Evolutionary conservation across 92 coral and sea anemone genomes (phyloP), one percentile per base, ranked within the genome.

Genomic region (Porites evermanni): DNA sequence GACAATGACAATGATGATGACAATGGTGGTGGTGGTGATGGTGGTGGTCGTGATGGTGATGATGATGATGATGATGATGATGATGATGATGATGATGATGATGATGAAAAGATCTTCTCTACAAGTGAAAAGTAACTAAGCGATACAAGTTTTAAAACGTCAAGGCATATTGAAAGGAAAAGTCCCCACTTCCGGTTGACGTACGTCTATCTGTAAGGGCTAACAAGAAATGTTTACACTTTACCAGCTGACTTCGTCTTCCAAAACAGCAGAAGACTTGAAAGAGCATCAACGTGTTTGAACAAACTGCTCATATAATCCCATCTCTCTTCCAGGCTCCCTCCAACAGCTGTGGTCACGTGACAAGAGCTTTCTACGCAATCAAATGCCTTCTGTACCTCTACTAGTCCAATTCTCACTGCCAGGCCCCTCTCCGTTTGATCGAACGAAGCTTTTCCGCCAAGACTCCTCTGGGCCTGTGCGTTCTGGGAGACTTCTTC

Each of bases 351-450:
- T 16, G 87, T 64, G 16, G 83, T 84, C 67, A 77, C 84, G 73
- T 83, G 88, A 73, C 83, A 29, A 63, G 68, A 83, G 56, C 79
- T 85, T 60, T 86, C 89, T 2, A 18, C 65, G 78, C 98, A 93
- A 77, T 88, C 92, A 84, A 90, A 97, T 32, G 94, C 89, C 60
- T 87, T 88, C 75, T 92, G 95, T n/a, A 97, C 74, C 64, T 97
- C 99, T 23, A 89, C 72, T 91, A 95, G 86, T 12, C 94, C 98
- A 9, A 90, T 89, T 44, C 99, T 90, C 23, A 97, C 99, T 53
- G 93, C 88, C 85, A 91, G 87, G 14, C 82, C 50, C 8, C 75
- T 90, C 88, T 95, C 93, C 8, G 79, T 83, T 80, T 64, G 77
- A 58, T 81, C 79, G 79, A 90, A 93, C 74, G 96, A 86, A n/a